phyloP scores from a whole-genome alignment of 2,113 vertebrate genomes.

The Egretta garzetta region DNA sequence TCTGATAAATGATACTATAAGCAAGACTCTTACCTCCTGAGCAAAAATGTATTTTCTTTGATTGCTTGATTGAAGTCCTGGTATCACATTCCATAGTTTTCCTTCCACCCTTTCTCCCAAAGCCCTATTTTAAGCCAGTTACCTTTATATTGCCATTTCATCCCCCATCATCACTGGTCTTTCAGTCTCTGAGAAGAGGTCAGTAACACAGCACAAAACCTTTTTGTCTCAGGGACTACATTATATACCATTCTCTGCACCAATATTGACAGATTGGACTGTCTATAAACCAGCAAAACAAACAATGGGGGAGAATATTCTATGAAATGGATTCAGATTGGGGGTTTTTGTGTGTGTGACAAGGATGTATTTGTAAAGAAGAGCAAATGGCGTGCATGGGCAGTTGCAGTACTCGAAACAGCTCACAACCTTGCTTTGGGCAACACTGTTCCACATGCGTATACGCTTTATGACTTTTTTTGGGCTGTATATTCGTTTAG shows the following conservation, averaged over 20 bases:
- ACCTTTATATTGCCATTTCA: background rate
- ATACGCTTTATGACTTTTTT: background rate
- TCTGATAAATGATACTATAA: background rate
- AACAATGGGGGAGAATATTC: background rate
- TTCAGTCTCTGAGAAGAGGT: background rate
- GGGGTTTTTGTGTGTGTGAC: background rate
- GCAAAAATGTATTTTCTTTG: background rate
- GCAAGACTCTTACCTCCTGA: background rate
- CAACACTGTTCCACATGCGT: background rate
- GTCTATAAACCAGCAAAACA: background rate
- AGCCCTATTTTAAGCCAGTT: background rate
- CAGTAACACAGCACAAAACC: background rate
- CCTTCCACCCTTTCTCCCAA: background rate
- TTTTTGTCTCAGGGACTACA: background rate
- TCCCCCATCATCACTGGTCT: background rate
- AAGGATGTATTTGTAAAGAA: background rate
- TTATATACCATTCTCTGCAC: fast-evolving
- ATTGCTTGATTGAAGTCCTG: background rate
- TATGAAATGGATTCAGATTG: background rate
- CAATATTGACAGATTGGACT: background rate
- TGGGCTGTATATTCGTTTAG: background rate
- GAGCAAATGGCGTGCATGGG: background rate
- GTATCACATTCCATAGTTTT: background rate
- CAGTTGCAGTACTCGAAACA: background rate
- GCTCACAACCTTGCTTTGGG: background rate